Evolutionary conservation across 2,888 invertebrate genomes (phyloP).

Genomic region (Lepeophtheirus nordmannii): DNA sequence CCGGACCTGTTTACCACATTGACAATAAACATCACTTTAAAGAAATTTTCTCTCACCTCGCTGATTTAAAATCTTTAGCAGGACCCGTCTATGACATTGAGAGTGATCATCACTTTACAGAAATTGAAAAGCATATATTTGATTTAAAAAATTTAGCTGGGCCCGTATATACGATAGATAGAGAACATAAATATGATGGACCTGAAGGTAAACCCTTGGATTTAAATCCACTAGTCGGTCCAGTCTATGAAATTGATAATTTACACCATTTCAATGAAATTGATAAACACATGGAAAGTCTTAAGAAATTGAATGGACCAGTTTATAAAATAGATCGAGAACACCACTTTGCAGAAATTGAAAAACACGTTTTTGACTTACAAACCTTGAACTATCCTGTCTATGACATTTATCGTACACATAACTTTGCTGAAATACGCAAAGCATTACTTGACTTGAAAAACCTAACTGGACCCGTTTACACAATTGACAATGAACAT

Average conservation of each 20-base stretch:
- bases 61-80: slow-evolving; percentile 15
- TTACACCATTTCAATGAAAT: slow-evolving; percentile 19
- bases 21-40: slow-evolving; percentile 19
- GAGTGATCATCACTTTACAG: neutral
- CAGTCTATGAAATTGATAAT: slow-evolving; percentile 11
- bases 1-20: slow-evolving; percentile 16
- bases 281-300: slow-evolving; percentile 7
- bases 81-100: slow-evolving; percentile 24
- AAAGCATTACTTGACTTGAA: neutral
- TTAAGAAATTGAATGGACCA: slow-evolving; percentile 19
- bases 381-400: slow-evolving; percentile 13
- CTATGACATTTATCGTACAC: slow-evolving; percentile 16
- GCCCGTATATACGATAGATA: slow-evolving; percentile 17
- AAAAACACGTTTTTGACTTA: slow-evolving; percentile 11
- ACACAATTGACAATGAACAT: slow-evolving; percentile 13
- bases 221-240: slow-evolving; percentile 6
- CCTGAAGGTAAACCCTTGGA: neutral
- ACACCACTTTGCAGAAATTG: slow-evolving; percentile 20
- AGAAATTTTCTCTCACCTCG: slow-evolving; percentile 4
- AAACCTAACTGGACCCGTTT: slow-evolving; percentile 14
- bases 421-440: slow-evolving; percentile 19
- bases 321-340: slow-evolving; percentile 22
- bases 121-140: slow-evolving; percentile 11
- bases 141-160: slow-evolving; percentile 12
- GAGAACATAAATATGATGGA: slow-evolving; percentile 9